phyloP scores from a whole-genome alignment of 2,113 vertebrate species.

The Camelus bactrianus region DNA sequence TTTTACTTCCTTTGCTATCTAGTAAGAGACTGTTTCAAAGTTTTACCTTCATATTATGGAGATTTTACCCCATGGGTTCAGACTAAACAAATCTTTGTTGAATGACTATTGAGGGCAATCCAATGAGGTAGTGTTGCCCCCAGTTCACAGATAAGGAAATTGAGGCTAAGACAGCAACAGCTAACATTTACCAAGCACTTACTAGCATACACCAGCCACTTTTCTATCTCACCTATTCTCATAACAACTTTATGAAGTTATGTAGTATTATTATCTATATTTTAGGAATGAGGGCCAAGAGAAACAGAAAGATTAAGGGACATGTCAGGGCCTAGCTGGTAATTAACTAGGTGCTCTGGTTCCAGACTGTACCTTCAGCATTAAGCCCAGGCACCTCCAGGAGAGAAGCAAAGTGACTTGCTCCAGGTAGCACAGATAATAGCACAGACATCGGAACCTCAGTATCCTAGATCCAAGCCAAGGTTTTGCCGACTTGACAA shows the following conservation, averaged over 20 bases:
- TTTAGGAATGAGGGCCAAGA: not conserved
- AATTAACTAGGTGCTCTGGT: not conserved
- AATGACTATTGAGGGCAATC: not conserved
- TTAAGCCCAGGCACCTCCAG: not conserved
- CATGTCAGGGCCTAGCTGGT: not conserved
- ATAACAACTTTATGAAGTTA: not conserved
- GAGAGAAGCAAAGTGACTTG: not conserved
- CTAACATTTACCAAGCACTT: not conserved
- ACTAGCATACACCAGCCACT: no score
- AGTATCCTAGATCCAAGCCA: rapidly evolving
- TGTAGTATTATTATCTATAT: not conserved
- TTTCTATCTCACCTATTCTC: not conserved
- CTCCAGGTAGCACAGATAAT: not conserved
- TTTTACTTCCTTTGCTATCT: conserved; percentile 37
- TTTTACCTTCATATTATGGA: not conserved
- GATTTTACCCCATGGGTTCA: not conserved
- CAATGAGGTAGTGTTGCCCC: not conserved
- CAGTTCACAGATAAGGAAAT: not conserved
- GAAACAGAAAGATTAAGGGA: conserved; percentile 7
- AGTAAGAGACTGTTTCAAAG: not conserved
- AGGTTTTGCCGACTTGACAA: not conserved
- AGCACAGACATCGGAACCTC: not conserved
- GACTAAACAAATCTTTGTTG: not conserved
- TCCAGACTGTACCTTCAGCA: not conserved
- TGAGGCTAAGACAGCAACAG: not conserved